Base-by-base conservation (phyloP, 2,797 vertebrate species). In the Tadarida brasiliensis region DNA sequence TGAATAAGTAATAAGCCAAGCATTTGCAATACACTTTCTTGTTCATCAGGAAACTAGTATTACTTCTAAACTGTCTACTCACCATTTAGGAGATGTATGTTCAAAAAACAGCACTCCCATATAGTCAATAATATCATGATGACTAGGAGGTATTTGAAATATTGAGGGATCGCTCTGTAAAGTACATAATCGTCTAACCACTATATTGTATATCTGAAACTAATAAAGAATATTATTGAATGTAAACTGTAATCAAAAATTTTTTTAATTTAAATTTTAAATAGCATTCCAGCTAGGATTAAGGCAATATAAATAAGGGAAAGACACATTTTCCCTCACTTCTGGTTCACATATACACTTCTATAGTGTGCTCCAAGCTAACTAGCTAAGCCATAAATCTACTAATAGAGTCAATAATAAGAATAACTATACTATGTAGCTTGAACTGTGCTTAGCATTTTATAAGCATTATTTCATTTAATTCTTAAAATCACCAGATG, bases 251-350 rank as follows among this genome's bases (percentile, higher is more conserved):
- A 51, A 33, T 54, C 33, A 49, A 51, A 51, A 76, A n/a, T 10
- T 5, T 44, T 44, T 44, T 44, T 44, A 44, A 44, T 44, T 44
- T 44, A 77, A 77, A 54, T 54, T 51, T 77, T 33, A 92, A 92
- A 74, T 24, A 63, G 30, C 33, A 88, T 70, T 78, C 49, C 51
- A 28, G 3, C 20, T 94, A 20, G 39, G 44, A 80, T n/a, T 76
- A 71, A 90, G 35, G 56, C 51, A 95, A 67, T 83, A 49, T 74
- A 86, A 91, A 51, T 44, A 82, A 80, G 95, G 61, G 54, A 96
- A 28, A 68, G 11, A 77, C 22, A 80, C 24, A 61, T 57, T 82
- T 90, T 28, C 57, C 54, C 63, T 90, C 51, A 77, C 5, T 97
- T 93, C 76, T 95, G 51, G 7, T 70, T 90, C 67, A 81, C n/a